These are phyloP conservation scores for Eubucco bourcierii DNA, from an alignment of 2,113 vertebrate species.

Conservation along the genomic window DNA sequence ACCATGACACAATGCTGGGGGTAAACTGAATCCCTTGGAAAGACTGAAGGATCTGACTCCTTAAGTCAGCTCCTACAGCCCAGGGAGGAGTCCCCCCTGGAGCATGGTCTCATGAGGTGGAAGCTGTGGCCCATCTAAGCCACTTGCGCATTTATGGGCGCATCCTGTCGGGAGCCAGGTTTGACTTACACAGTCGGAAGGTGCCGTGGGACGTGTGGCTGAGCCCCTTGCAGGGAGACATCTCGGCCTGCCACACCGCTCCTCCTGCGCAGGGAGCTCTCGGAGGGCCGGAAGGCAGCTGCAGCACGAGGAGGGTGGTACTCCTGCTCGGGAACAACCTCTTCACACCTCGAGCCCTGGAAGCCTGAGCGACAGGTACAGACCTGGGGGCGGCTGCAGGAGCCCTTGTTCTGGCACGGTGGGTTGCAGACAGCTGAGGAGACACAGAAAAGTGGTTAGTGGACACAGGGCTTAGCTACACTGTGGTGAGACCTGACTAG, in stretches of 20 bases:
- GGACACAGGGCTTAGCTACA: not conserved
- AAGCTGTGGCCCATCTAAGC: not conserved
- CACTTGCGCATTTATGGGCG: not conserved
- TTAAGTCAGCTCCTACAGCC: not conserved
- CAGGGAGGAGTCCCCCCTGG: fast-evolving
- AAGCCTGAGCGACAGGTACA: slow-evolving; percentile 82
- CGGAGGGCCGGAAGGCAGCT: slow-evolving; percentile 18
- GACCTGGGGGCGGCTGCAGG: slow-evolving; percentile 81
- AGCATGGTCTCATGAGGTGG: not conserved
- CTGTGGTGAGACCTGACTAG: not conserved
- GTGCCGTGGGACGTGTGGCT: not conserved
- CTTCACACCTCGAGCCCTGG: slow-evolving; percentile 76
- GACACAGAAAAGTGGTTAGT: slow-evolving; percentile 42
- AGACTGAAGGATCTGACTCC: not conserved
- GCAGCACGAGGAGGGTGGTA: slow-evolving; percentile 66
- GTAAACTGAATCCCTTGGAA: not conserved
- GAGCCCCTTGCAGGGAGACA: not conserved
- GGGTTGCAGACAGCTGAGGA: slow-evolving; percentile 81
- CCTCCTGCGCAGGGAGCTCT: slow-evolving; percentile 42
- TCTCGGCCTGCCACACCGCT: slow-evolving; percentile 10
- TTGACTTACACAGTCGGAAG: slow-evolving; percentile 52
- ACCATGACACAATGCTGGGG: not conserved
- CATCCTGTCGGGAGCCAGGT: not conserved
- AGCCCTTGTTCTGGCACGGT: slow-evolving; percentile 80
- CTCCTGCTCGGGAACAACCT: slow-evolving; percentile 75